Percentiles rank a stretch among this genome's conserved stretches.
These are phyloP conservation scores for Antennarius maculatus DNA, from an alignment of 2,797 vertebrate genomes.

Conservation along the genomic window DNA sequence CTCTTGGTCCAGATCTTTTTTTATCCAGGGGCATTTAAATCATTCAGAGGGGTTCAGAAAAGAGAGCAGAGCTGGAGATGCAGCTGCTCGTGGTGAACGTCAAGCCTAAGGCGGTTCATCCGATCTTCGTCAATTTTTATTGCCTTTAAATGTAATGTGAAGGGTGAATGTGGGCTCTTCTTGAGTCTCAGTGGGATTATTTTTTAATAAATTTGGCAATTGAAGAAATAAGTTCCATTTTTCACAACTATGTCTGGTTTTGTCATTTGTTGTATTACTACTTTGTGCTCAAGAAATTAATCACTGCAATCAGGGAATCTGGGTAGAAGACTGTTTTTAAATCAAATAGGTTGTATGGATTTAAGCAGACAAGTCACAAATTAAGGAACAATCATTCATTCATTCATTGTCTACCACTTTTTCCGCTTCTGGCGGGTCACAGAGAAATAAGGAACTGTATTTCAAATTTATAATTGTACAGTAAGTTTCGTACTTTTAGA, in stretches of 20 bases:
- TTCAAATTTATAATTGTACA: no score
- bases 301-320: neutral
- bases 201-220: neutral
- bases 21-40: conserved; percentile 74
- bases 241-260: neutral
- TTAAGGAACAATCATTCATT: no score
- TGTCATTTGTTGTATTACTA: neutral
- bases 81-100: conserved; percentile 53
- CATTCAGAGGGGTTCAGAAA: conserved; percentile 68
- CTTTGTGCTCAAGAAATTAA: no score
- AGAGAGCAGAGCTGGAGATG: conserved; percentile 48
- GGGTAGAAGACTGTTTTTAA: no score
- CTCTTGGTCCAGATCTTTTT: conserved; percentile 64
- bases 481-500: no score
- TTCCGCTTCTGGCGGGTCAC: no score
- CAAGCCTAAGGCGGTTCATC: conserved; percentile 52
- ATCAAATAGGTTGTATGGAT: no score
- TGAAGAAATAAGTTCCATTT: neutral
- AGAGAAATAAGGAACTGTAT: no score
- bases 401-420: no score
- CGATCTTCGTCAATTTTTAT: conserved; percentile 21
- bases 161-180: conserved; percentile 18
- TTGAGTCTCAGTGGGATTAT: conserved; percentile 2
- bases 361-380: no score
- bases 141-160: conserved; percentile 28